phyloP scores from a whole-genome alignment of 23 tunicate genomes.

The Clavelina lepadiformis region DNA sequence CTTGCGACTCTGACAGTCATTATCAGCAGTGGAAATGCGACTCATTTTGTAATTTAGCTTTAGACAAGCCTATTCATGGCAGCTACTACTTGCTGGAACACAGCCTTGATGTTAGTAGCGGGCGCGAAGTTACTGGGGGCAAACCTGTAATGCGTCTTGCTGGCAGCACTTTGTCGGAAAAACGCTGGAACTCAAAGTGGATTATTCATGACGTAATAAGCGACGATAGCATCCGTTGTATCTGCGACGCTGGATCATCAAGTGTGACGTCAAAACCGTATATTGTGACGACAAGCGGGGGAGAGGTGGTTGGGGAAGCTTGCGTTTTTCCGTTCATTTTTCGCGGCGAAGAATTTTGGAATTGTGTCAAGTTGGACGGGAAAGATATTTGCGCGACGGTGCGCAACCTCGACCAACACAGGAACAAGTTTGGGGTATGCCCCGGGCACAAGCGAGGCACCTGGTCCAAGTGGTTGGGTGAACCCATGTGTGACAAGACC shows the following conservation, averaged over 20 bases:
- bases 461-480: constrained; percentile 36
- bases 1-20: constrained; percentile 10
- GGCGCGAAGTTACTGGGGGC: background rate
- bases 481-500: constrained; percentile 50
- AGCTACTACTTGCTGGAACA: constrained; percentile 2
- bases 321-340: constrained; percentile 76
- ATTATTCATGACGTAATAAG: constrained; percentile 3
- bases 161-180: background rate
- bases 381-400: constrained; percentile 33
- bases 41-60: background rate
- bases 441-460: constrained; percentile 37
- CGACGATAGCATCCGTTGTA: background rate
- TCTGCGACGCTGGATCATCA: constrained; percentile 7
- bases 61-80: background rate
- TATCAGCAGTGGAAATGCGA: constrained; percentile 38
- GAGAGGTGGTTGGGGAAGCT: constrained; percentile 33
- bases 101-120: background rate
- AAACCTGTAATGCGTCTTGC: constrained; percentile 14
- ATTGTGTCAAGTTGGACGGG: constrained; percentile 2
- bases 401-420: constrained; percentile 43
- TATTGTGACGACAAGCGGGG: constrained; percentile 39
- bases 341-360: constrained; percentile 36
- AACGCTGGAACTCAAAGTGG: constrained; percentile 10
- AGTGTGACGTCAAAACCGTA: background rate
- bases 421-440: constrained; percentile 62